Evolutionary conservation across 2,797 vertebrate genomes (phyloP), one percentile per base, ranked within the genome.

Genomic region (Tokudaia muenninki): DNA sequence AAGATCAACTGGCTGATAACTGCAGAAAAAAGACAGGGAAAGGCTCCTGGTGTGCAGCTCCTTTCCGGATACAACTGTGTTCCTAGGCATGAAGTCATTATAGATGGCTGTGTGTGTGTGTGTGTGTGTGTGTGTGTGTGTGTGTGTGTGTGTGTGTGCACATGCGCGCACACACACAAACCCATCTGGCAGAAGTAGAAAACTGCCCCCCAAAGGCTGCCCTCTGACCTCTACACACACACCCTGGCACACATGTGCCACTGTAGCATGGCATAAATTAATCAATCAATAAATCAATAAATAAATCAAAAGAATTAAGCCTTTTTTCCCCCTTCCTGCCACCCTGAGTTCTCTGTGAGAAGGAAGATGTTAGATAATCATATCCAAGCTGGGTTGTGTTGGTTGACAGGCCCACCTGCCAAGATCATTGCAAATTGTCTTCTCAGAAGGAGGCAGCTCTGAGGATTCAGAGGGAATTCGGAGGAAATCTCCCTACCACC

Each of bases 21-120:
- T 72, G 89, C 77, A 41, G 44, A 52, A 29, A n/a, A 24, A 63
- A 57, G 75, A n/a, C 59, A 37, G 34, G 77, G 14, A 3, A 37
- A 13, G 6, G 63, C 8, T 63, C 34, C 89, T 1, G 13, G n/a
- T 41, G 29, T 4, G 3, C 14, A 0, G 26, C 1, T 24, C 31
- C 67, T 88, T n/a, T 81, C 2, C 4, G 13, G 16, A 21, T 86
- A 24, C 86, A 55, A 59, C 44, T 61, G 82, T 61, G 0, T 29
- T 59, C 78, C 19, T 19, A 14, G 2, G 47, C 57, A 6, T 8
- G 6, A 17, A 9, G 1, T 59, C 50, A 1, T 3, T 21, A 31
- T 0, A 44, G 0, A 8, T 80, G 34, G 55, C 1, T n/a, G 87
- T 86, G 4, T 65, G 26, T 82, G 34, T 37, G 19, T 63, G 65